A percentile compares a stretch with the other conserved stretches of the same genome.
Evolutionary conservation across 2,888 invertebrate species (phyloP).

Genomic region (Xestia c-nigrum): DNA sequence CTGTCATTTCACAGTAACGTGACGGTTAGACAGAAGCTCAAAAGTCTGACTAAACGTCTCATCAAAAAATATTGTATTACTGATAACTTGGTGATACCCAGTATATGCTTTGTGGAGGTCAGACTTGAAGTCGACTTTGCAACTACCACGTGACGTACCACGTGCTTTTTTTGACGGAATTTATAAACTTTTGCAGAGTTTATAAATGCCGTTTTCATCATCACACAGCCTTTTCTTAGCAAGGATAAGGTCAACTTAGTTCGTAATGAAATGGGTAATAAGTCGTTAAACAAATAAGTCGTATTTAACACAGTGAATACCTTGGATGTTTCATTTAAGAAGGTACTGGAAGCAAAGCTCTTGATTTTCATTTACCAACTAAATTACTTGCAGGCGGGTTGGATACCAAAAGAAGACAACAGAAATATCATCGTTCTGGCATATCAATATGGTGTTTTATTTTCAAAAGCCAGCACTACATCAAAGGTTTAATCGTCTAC

Average conservation of each 20-base stretch:
- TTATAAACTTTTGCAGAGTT: not conserved
- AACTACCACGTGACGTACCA: too few relatives aligned
- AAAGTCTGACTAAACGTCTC: not conserved
- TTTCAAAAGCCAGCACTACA: not conserved
- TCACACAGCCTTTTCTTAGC: too few relatives aligned
- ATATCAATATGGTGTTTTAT: not conserved
- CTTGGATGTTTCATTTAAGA: not conserved
- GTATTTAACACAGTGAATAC: not conserved
- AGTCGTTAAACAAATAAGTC: not conserved
- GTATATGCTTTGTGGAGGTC: not conserved
- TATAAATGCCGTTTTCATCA: too few relatives aligned
- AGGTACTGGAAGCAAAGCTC: not conserved
- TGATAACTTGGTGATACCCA: not conserved
- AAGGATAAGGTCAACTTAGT: not conserved
- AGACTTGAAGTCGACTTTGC: not conserved
- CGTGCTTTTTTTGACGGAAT: too few relatives aligned
- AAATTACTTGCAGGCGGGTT: not conserved
- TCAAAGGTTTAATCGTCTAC: too few relatives aligned
- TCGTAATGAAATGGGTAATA: not conserved
- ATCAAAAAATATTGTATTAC: not conserved
- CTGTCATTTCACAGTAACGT: not conserved
- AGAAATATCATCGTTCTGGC: not conserved
- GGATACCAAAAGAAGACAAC: not conserved
- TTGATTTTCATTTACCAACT: not conserved
- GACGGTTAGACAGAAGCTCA: not conserved